phyloP scores from a whole-genome alignment of 2,888 invertebrate species.

The Lasioglossum zephyrum region DNA sequence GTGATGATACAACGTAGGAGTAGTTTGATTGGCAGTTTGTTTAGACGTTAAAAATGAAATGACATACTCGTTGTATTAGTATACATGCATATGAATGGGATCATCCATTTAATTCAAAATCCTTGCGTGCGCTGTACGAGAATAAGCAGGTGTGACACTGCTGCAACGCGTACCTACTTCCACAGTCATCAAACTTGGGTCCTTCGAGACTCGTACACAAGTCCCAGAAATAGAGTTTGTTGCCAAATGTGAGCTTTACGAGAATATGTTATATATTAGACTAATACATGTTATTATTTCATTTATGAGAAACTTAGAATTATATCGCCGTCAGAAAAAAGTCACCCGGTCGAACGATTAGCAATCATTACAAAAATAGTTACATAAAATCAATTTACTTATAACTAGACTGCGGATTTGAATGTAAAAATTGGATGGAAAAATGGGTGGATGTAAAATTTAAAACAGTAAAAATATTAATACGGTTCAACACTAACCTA shows the following conservation, averaged over 20 bases:
- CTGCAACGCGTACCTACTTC: neutral
- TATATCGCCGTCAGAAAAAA: neutral
- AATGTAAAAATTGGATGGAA: too few species aligned
- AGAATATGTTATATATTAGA: neutral
- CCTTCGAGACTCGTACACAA: neutral
- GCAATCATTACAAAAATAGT: too few species aligned
- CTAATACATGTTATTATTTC: neutral
- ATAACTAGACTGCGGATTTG: too few species aligned
- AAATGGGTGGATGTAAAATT: too few species aligned
- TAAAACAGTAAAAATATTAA: too few species aligned
- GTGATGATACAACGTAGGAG: neutral
- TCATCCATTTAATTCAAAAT: neutral
- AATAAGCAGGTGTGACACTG: neutral
- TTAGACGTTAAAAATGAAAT: neutral
- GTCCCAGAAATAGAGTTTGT: neutral
- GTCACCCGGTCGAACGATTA: neutral
- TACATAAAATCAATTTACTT: neutral
- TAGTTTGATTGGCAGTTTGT: neutral
- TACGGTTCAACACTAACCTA: too few species aligned
- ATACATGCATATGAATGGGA: neutral
- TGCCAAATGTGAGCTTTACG: neutral
- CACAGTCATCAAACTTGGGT: neutral
- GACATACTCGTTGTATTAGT: neutral
- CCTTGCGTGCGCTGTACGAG: neutral
- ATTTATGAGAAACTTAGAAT: neutral